Percentiles rank a stretch among this genome's conserved stretches.
Conservation (phyloP, 2,797 vertebrate genomes). For the Brachymystax lenok region DNA sequence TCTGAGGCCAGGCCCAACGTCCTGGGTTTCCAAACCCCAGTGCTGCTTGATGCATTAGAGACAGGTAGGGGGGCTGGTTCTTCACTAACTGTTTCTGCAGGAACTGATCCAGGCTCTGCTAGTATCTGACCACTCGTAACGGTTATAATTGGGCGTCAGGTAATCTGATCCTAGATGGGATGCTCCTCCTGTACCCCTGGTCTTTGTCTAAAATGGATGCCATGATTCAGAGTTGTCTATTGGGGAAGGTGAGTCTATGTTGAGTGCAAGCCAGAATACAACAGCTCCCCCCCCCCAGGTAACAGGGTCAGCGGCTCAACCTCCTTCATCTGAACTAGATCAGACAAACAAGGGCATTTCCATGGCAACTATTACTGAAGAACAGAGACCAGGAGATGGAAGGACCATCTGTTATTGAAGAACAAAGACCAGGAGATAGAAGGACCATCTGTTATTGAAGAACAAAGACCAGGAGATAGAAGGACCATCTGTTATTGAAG, state of each 20-base stretch:
- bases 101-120: neutral
- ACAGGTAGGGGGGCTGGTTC: constrained; percentile 74
- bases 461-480: too few relatives aligned
- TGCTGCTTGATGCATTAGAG: constrained; percentile 73
- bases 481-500: too few relatives aligned
- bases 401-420: too few relatives aligned
- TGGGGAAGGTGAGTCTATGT: neutral
- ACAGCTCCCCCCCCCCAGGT: constrained; percentile 23
- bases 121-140: neutral
- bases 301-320: neutral
- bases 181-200: too few relatives aligned
- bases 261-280: neutral
- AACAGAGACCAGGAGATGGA: too few relatives aligned
- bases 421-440: too few relatives aligned
- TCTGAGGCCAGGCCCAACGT: constrained; percentile 60
- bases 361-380: neutral
- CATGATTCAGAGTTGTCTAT: neutral
- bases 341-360: neutral
- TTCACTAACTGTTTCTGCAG: neutral
- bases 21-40: constrained; percentile 57
- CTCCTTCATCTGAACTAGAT: neutral
- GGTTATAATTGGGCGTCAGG: neutral
- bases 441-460: too few relatives aligned
- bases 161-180: too few relatives aligned
- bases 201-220: too few relatives aligned